Conservation (phyloP, 2,888 invertebrate species). For the Heliothis peltigera region DNA sequence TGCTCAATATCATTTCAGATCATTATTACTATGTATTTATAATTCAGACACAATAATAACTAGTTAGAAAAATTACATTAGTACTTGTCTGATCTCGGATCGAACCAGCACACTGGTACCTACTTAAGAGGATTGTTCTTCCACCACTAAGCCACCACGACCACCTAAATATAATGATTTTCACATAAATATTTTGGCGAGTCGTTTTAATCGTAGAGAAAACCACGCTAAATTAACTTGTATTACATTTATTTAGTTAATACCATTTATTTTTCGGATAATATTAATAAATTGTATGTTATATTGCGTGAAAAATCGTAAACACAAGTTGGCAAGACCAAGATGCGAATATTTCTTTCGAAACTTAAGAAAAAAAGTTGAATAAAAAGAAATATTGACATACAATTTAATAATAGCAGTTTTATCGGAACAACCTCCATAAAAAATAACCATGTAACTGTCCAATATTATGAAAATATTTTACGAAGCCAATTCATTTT, state of each 20-base stretch:
- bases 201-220: neutral
- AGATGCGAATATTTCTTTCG: neutral
- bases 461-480: constrained; percentile 50
- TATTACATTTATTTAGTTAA: constrained; percentile 9
- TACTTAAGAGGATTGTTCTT: too few relatives aligned
- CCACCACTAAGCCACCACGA: too few relatives aligned
- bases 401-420: constrained; percentile 51
- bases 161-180: too few relatives aligned
- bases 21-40: too few relatives aligned
- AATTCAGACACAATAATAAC: too few relatives aligned
- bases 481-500: constrained; percentile 60
- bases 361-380: neutral
- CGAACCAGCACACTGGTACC: too few relatives aligned
- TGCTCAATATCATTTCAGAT: too few relatives aligned
- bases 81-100: too few relatives aligned
- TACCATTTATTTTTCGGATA: constrained; percentile 8
- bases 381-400: constrained; percentile 40
- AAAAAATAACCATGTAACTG: constrained; percentile 49
- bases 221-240: constrained; percentile 32
- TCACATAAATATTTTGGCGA: neutral
- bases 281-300: constrained; percentile 17
- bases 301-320: neutral
- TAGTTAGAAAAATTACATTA: too few relatives aligned
- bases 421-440: constrained; percentile 42
- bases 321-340: constrained; percentile 13